These are phyloP conservation scores for Platyrinchus mystaceus DNA, from an alignment of 2,797 vertebrate species.

Conservation along the genomic window DNA sequence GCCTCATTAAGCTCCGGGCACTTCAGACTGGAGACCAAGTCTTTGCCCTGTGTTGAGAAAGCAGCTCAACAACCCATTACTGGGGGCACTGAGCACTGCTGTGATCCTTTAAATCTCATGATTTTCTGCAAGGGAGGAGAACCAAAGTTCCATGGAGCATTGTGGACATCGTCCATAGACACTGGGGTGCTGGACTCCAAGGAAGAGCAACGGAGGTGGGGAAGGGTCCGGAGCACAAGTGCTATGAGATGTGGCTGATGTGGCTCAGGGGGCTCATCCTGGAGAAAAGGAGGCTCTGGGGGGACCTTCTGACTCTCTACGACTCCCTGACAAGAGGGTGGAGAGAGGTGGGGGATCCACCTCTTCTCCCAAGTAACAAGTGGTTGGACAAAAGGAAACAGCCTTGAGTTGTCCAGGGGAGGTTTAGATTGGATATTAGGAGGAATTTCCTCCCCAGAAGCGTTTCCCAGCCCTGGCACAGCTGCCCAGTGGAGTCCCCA, in stretches of 20 bases:
- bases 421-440: not conserved
- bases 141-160: not conserved
- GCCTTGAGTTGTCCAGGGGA: not conserved
- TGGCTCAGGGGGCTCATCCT: not conserved
- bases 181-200: not conserved
- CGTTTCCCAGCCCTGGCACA: not conserved
- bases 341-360: rapidly evolving
- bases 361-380: not conserved
- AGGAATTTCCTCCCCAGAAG: not conserved
- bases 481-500: not conserved
- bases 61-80: not conserved
- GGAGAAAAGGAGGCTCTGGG: not conserved
- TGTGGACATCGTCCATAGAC: rapidly evolving
- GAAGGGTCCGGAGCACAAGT: not conserved
- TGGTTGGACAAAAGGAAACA: rapidly evolving
- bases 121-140: not conserved
- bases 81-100: not conserved
- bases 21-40: not conserved
- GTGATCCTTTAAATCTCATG: not conserved
- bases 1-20: not conserved
- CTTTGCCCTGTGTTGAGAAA: not conserved
- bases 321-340: rapidly evolving
- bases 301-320: rapidly evolving
- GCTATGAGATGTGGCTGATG: not conserved
- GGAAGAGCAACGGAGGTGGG: not conserved